Evolutionary conservation across 1,140 invertebrate species (phyloP), one percentile per base, ranked within the genome.

Genomic region (Gryllus bimaculatus): DNA sequence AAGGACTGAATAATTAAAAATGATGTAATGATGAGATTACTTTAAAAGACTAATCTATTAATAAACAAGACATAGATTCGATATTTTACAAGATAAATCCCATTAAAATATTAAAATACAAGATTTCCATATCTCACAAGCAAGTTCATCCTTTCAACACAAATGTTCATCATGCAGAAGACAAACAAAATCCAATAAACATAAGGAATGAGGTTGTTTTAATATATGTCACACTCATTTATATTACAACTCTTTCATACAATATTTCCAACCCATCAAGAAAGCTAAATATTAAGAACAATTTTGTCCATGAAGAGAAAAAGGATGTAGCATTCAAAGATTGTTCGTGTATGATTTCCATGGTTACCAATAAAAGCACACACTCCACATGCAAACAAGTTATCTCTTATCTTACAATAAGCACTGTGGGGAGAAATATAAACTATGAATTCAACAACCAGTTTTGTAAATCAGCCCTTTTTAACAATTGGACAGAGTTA

Each of bases 141-240:
- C 76, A 47, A 48, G 47, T 48, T 48, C 8, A 77, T 48, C 47
- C 47, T 77, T 77, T 77, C 76, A 15, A 77, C 47, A 48, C 48
- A 48, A 77, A 77, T 8, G 18, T 47, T 48, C 76, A 77, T 48
- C 39, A 49, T 48, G 26, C 10, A 13, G 48, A n/a, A 48, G 48
- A 77, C n/a, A 48, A 15, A 47, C 39, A 47, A 48, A 76, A 18
- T 48, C 47, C 47, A 48, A 18, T 13, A 77, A 48, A 77, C 76
- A 48, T 10, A 77, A 48, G 76, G 76, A 77, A 77, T 48, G 76
- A 48, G 47, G 76, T 47, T 47, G n/a, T 77, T 77, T 77, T 20
- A 15, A 20, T 77, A 20, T n/a, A 39, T 48, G 39, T 48, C 39
- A 15, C 48, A 15, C 18, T 48, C 76, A 77, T 49, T 77, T 48